phyloP scores from a whole-genome alignment of 2,888 invertebrate species.

The Bedellia somnulentella region DNA sequence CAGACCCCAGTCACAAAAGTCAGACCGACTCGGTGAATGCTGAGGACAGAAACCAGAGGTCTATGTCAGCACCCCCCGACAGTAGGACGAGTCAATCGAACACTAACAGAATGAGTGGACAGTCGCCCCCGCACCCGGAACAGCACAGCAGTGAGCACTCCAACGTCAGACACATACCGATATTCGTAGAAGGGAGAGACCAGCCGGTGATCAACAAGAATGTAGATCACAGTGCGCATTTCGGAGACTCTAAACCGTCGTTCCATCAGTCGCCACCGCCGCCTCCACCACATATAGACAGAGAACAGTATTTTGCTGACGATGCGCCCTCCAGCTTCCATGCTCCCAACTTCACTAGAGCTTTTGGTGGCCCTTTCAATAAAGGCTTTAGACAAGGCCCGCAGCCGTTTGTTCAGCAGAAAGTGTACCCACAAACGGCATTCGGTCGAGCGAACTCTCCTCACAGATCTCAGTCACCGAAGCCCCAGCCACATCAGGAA shows the following conservation, averaged over 20 bases:
- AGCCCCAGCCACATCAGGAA: slow-evolving; percentile 32
- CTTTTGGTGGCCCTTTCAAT: slow-evolving; percentile 41
- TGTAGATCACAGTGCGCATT: slow-evolving; percentile 35
- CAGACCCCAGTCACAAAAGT: slow-evolving; percentile 73
- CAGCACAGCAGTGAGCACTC: slow-evolving; percentile 28
- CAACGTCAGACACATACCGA: slow-evolving; percentile 82
- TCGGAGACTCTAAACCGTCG: slow-evolving; percentile 29
- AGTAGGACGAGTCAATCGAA: slow-evolving; percentile 29
- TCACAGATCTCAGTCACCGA: slow-evolving; percentile 41
- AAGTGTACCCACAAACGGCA: slow-evolving; percentile 37
- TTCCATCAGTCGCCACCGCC: slow-evolving; percentile 27
- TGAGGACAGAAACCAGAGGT: slow-evolving; percentile 67
- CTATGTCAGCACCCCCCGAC: slow-evolving; percentile 80
- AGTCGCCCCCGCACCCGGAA: slow-evolving; percentile 15
- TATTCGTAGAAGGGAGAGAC: slow-evolving; percentile 83
- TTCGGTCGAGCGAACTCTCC: slow-evolving; percentile 37
- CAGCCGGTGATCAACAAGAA: slow-evolving; percentile 73
- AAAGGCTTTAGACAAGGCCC: slow-evolving; percentile 39
- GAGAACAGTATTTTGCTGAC: slow-evolving; percentile 45
- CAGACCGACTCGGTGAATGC: slow-evolving; percentile 57
- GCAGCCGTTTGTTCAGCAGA: slow-evolving; percentile 53
- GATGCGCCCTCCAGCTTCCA: slow-evolving; percentile 34
- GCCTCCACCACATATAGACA: slow-evolving; percentile 29
- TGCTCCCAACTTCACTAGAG: slow-evolving; percentile 43
- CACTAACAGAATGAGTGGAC: slow-evolving; percentile 33